Evolutionary conservation across 1,140 invertebrate genomes (phyloP).

Genomic region (Trichomalopsis sarcophagae): DNA sequence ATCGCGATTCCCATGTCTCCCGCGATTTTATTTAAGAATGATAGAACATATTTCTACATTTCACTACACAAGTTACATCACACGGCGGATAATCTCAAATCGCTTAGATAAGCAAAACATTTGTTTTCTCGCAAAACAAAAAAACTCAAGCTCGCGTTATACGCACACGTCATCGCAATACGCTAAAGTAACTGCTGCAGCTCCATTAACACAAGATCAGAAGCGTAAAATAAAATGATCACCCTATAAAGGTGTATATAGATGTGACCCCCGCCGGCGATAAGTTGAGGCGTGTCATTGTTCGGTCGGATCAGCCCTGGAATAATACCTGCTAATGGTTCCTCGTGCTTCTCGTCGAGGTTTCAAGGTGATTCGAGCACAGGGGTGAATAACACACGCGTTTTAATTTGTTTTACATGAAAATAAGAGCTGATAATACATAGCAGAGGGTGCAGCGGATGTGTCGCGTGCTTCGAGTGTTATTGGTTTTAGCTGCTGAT

Average conservation of each 20-base stretch:
- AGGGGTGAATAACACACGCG: background rate
- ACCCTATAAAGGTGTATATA: background rate
- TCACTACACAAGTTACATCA: too few species aligned
- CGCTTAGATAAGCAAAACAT: too few species aligned
- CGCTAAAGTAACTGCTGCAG: too few species aligned
- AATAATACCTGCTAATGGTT: constrained; percentile 18
- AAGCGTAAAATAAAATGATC: too few species aligned
- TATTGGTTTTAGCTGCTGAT: background rate
- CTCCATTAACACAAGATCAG: too few species aligned
- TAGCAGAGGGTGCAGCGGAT: background rate
- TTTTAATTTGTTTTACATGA: constrained; percentile 18
- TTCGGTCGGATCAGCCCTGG: background rate
- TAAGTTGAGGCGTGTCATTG: background rate
- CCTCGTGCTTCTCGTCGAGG: background rate
- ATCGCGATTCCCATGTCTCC: too few species aligned
- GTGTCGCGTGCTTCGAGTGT: background rate
- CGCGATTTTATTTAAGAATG: too few species aligned
- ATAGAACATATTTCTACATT: too few species aligned
- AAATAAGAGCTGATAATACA: background rate
- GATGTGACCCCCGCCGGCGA: background rate
- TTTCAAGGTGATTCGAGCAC: background rate
- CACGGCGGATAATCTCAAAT: too few species aligned
- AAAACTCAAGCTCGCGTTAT: too few species aligned
- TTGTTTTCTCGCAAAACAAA: too few species aligned
- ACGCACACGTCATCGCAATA: too few species aligned